Evolutionary conservation across 2,888 invertebrate species (phyloP).

Genomic region (Sphecodes monilicornis): DNA sequence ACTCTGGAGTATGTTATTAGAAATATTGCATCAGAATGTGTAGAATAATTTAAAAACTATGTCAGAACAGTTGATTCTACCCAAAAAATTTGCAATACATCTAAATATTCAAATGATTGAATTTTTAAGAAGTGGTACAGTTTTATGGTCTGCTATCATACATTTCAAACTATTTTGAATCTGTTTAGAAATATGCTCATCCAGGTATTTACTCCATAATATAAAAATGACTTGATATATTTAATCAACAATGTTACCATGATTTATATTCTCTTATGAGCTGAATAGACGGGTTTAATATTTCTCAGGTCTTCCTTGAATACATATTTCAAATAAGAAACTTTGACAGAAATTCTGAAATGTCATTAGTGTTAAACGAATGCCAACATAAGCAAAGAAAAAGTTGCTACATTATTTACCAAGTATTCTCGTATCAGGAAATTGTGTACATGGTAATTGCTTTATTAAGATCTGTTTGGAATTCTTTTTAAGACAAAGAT

Average conservation of each 20-base stretch:
- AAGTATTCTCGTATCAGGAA: background rate
- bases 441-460: background rate
- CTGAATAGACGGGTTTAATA: background rate
- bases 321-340: background rate
- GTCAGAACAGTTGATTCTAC: too few relatives aligned
- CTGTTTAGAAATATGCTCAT: background rate
- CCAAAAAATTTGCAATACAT: too few relatives aligned
- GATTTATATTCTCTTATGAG: background rate
- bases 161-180: background rate
- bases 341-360: background rate
- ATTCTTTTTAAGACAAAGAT: background rate
- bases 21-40: background rate
- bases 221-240: background rate
- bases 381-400: background rate
- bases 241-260: background rate
- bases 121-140: background rate
- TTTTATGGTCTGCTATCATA: background rate
- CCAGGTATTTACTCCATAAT: too few relatives aligned
- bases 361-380: background rate
- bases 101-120: background rate
- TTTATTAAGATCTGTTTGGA: background rate
- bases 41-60: background rate
- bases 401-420: background rate
- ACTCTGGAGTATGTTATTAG: background rate
- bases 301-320: background rate